Evolutionary conservation across 2,113 vertebrate species (phyloP), one percentile per base, ranked within the genome.

Genomic region (Henicopernis longicauda): DNA sequence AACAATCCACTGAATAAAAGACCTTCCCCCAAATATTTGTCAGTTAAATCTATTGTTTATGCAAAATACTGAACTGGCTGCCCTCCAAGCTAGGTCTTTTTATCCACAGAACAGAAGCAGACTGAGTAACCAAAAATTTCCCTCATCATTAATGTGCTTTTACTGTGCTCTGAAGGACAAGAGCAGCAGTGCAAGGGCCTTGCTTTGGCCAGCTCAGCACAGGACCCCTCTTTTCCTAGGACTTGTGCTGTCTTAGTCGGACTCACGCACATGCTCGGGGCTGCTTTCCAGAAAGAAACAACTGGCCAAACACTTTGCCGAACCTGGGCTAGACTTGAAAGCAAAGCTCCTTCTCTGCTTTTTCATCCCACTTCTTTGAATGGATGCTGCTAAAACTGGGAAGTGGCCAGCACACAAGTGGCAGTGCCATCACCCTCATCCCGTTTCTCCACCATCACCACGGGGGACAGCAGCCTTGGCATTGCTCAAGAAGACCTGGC

Each of bases 201-300:
- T 8, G 1, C 16, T 88, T 76, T 65, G 79, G 21, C 50, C 38
- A 59, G 45, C 13, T 80, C 49, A 55, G 47, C 40, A 13, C 32
- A 59, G 17, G 27, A 57, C 20, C 22, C 6, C 11, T 78, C 25
- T 67, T 81, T 86, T 59, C 40, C 54, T 47, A 22, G 45, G 45
- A 26, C 16, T 49, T 36, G 9, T 50, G 42, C 72, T 91, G 83
- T 21, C n/a, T 45, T 66, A 8, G 22, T 77, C 20, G 29, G 50
- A 74, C n/a, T 76, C 66, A 16, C 12, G 16, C 13, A 45, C 1
- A 0, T 55, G 34, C 40, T 57, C 0, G 0, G 18, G 45, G 16
- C 17, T 45, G 36, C 59, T 63, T 70, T 84, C 54, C 82, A 57
- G 63, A 66, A 61, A 13, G 22, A 77, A 80, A 38, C 52, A 61